Base-by-base conservation (phyloP, 2,113 vertebrate genomes). In the Catharus bicknelli region DNA sequence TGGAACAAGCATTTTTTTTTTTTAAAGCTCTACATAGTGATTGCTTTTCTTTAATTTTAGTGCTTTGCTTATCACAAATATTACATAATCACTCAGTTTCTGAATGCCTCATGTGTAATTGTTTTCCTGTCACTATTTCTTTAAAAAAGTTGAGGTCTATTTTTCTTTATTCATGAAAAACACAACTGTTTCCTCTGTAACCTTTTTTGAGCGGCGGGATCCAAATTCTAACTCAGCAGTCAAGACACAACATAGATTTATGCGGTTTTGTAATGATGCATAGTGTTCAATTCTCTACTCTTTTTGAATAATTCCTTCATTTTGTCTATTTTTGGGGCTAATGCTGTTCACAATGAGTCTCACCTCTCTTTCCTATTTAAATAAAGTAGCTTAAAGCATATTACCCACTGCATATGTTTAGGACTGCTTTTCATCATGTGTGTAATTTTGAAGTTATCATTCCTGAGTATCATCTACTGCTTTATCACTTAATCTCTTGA, bases 1-100 rank as follows among this genome's bases (percentile, higher is more conserved):
- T 38, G 34, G 25, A 89, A 58, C 2, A 36, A 32, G 3, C 29
- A 29, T 11, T 75, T 57, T 2, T 2, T 90, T 88, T 40, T 36
- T 73, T 80, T 61, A 16, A 73, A 78, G 2, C 10, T 67, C 20
- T 75, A 11, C 3, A 22, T 7, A 50, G 17, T 47, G 9, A 54
- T 72, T 59, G 64, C 3, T 64, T 67, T 87, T 10, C 19, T 22
- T 43, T 72, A 45, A 51, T 72, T 76, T 79, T 53, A 57, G 12
- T 72, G 13, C 1, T 72, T 91, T 85, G 16, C 30, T 64, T 67
- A 40, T 57, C 42, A 85, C 40, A 68, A 72, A 43, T 72, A 67
- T 27, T 75, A 48, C 1, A 5, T 55, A 50, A 69, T 48, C 13
- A 51, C 6, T 50, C 2, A 0, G 0, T 70, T 89, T 79, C 53